Conservation (phyloP, 2,888 invertebrate species). For the Athetis lepigone region DNA sequence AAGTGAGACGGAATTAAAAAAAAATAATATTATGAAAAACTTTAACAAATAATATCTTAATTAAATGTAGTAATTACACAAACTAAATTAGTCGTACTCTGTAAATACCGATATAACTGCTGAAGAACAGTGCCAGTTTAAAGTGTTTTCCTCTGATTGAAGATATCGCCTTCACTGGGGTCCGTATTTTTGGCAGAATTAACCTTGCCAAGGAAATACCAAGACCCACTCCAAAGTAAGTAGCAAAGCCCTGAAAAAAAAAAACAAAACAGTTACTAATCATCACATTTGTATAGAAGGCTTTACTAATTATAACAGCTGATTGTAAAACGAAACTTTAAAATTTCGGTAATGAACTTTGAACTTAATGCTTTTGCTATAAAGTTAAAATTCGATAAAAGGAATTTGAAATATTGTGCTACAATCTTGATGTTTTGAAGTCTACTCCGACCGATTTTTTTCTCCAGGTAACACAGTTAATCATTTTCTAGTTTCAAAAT, state of each 20-base stretch:
- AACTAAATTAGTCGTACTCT: constrained; percentile 83
- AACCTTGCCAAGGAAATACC: constrained; percentile 79
- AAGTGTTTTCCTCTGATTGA: constrained; percentile 80
- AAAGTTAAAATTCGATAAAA: no score
- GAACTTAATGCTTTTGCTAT: no score
- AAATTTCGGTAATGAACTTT: no score
- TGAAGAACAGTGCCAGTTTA: constrained; percentile 85
- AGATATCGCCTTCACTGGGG: constrained; percentile 80
- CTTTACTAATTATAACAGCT: no score
- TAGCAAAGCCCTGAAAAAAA: constrained; percentile 75
- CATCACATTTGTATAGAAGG: background rate
- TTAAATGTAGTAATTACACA: constrained; percentile 28
- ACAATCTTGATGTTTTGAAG: no score
- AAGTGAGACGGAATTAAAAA: no score
- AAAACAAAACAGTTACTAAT: background rate
- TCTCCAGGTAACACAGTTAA: no score
- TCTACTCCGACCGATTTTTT: no score
- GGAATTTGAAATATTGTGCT: no score
- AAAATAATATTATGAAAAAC: no score
- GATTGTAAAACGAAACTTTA: no score
- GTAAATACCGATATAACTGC: constrained; percentile 89
- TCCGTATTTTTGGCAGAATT: constrained; percentile 76
- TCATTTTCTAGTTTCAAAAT: no score
- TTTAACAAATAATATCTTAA: background rate
- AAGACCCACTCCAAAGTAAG: constrained; percentile 82